A percentile compares a stretch with the other conserved stretches of the same genome.
These are phyloP conservation scores for Machimus atricapillus DNA, from an alignment of 2,888 invertebrate species.

Conservation along the genomic window DNA sequence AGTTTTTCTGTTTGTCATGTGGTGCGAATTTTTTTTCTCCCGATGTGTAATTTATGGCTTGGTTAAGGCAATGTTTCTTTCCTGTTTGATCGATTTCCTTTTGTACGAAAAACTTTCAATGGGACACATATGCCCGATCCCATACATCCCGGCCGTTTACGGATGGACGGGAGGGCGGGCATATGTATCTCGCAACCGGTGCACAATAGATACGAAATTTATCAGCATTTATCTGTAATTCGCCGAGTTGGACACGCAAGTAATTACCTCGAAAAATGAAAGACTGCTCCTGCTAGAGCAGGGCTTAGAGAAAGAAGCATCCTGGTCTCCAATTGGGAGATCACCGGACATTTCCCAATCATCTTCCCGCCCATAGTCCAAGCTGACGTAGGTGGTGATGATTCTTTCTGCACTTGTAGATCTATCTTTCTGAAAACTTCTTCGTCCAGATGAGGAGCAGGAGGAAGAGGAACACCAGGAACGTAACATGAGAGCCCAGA, in stretches of 20 bases:
- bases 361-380: neutral
- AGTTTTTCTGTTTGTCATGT: neutral
- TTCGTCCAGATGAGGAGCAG: neutral
- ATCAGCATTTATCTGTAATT: neutral
- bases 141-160: neutral
- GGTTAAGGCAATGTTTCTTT: neutral
- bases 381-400: neutral
- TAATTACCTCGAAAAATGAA: neutral
- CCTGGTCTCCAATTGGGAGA: neutral
- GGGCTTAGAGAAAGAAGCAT: neutral
- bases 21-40: neutral
- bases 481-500: neutral
- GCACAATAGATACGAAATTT: neutral
- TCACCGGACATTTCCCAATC: neutral
- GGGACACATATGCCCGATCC: constrained; percentile 6
- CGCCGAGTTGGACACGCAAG: neutral
- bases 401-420: neutral
- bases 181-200: neutral
- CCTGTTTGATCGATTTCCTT: constrained; percentile 18
- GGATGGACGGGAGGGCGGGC: neutral
- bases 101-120: constrained; percentile 1
- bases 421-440: neutral
- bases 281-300: neutral
- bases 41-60: neutral
- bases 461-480: neutral